A percentile compares a stretch with the other conserved stretches of the same genome.
Conservation (phyloP, 1,140 invertebrate species). For the Zaprionus inermis region DNA sequence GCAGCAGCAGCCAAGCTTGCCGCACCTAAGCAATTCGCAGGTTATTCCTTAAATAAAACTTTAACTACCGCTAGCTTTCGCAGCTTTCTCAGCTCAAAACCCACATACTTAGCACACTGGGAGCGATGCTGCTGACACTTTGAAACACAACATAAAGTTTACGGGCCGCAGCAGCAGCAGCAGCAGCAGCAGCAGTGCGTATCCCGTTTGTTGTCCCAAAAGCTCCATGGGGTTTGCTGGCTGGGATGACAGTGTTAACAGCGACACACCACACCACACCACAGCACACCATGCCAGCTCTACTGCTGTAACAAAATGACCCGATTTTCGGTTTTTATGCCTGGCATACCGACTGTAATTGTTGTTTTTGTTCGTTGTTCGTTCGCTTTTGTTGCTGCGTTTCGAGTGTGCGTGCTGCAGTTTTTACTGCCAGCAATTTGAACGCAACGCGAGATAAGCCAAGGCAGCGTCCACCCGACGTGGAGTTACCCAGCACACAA, state of each 20-base stretch:
- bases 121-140: constrained; percentile 43
- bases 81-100: neutral
- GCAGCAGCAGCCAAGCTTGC: constrained; percentile 17
- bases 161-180: constrained; percentile 19
- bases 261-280: constrained; percentile 1
- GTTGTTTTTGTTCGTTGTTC: constrained; percentile 26
- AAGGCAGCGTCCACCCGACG: neutral
- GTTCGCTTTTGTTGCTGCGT: constrained; percentile 25
- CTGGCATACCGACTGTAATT: constrained; percentile 42
- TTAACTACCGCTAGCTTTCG: constrained; percentile 33
- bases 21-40: constrained; percentile 34
- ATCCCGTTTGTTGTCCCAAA: constrained; percentile 4
- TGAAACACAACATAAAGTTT: constrained; percentile 46
- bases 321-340: constrained; percentile 77
- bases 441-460: constrained; percentile 11
- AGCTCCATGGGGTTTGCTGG: constrained; percentile 26
- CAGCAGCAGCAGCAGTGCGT: constrained; percentile 4
- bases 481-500: neutral
- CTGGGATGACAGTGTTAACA: constrained; percentile 39
- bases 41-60: constrained; percentile 46
- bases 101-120: constrained; percentile 35
- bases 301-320: constrained; percentile 56
- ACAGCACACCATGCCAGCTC: constrained; percentile 3
- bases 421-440: constrained; percentile 70
- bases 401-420: constrained; percentile 77